Conservation (phyloP, 2,888 invertebrate genomes). For the Fragum sueziense region DNA sequence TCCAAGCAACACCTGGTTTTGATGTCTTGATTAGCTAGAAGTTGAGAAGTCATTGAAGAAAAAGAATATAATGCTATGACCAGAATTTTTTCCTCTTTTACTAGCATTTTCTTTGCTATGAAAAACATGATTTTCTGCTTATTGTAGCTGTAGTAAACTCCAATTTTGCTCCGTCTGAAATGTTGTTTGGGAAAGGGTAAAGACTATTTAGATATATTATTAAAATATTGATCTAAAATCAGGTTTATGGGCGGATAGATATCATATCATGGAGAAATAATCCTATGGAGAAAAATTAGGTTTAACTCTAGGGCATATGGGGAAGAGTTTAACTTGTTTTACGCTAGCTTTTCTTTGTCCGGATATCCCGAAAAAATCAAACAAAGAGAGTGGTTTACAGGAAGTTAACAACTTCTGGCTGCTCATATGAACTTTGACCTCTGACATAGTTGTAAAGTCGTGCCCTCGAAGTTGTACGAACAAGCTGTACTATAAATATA, state of each 20-base stretch:
- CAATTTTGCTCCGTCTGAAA: too few species aligned
- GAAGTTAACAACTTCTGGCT: conserved; percentile 28
- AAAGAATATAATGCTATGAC: too few species aligned
- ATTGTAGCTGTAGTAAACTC: too few species aligned
- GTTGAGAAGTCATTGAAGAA: too few species aligned
- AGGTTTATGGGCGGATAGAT: background rate
- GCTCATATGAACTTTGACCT: conserved; percentile 37
- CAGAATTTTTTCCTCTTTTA: too few species aligned
- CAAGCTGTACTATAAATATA: background rate
- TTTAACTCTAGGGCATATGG: background rate
- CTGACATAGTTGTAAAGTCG: conserved; percentile 38
- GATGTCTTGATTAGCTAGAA: too few species aligned
- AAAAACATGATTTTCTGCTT: too few species aligned
- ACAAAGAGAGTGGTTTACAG: conserved; percentile 39
- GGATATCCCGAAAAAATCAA: too few species aligned
- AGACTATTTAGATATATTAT: too few species aligned
- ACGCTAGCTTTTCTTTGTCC: conserved; percentile 35
- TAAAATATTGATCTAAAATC: background rate
- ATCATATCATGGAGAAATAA: background rate
- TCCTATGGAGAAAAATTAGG: background rate
- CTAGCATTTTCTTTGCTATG: too few species aligned
- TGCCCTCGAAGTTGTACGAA: conserved; percentile 36
- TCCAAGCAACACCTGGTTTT: too few species aligned
- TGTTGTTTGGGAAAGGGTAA: too few species aligned
- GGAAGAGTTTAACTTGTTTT: background rate